Evolutionary conservation across 2,888 invertebrate species (phyloP), one percentile per base, ranked within the genome.

Genomic region (Mimumesa dahlbomi): DNA sequence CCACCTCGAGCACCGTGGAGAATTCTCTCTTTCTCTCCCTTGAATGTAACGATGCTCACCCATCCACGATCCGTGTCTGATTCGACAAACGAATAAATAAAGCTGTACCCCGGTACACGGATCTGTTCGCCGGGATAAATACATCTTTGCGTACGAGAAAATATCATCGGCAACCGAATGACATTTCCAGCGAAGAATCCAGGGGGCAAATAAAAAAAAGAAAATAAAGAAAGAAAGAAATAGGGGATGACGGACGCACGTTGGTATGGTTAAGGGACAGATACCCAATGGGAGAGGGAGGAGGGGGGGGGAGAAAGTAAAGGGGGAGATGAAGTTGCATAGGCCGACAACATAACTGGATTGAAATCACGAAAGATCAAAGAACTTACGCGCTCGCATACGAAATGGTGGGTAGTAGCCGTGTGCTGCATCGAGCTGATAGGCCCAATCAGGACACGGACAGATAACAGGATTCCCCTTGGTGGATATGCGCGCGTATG

Each of bases 321-420:
- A 49, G 54, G 63, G 53, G 25, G 48, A 58, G 38, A 66, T 46
- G 56, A 52, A 72, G 64, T 42, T 59, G 46, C 46, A 70, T 31
- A 40, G 6, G 16, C 18, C 45, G 64, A 49, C 50, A 58, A 56
- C 25, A 77, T 88, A 88, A 89, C 85, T 77, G 87, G 87, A 88
- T 88, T 88, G 85, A 85, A 88, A 87, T 87, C 84, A 85, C 79
- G 73, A 69, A 83, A 88, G 86, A 88, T 89, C 88, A 89, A 89
- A 88, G 87, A 88, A 85, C 84, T 83, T 63, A 75, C 64, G 64
- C 73, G 69, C 43, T 70, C 45, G 73, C 59, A 71, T 75, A 70
- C 72, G 67, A 70, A 74, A 72, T 64, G 75, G 70, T 56, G 65
- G 46, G 69, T 66, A 62, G 72, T 74, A 66, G n/a, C n/a, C n/a